Base-by-base conservation (phyloP, 1,140 invertebrate genomes). In the Calosoma granatense region DNA sequence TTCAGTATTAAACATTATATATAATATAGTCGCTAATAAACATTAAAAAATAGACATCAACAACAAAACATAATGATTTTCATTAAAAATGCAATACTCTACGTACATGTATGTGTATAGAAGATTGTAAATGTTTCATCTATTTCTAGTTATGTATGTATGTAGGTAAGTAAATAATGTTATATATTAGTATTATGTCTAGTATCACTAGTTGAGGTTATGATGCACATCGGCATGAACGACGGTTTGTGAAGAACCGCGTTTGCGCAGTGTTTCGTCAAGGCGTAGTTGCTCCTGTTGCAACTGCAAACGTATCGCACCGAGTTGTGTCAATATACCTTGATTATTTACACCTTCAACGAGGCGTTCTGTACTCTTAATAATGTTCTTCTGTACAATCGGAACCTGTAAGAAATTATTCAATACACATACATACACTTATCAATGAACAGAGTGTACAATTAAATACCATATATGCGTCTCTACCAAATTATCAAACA, bases 231-330 rank as follows among this genome's bases (percentile, higher is more conserved):
- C 41, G 17, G 15, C 41, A 11, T 17, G 41, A 11, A 47, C 17
- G 4, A 47, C 41, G 4, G 6, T 47, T 47, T 22, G 19, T 30
- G 56, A 22, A 21, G 66, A 59, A 53, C 63, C 65, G 47, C 68
- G 64, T 61, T 65, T 66, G 41, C 62, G 61, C 55, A 71, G 59
- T 47, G 63, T 63, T 58, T 68, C 68, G 53, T 81, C 78, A 56
- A 81, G 67, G 59, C 75, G 74, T 53, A 79, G 60, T 62, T 81
- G 79, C 59, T 81, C 78, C 39, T 78, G 66, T 58, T 80, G 78
- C 56, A 81, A 60, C 56, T 79, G 78, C 56, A 76, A 65, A 47
- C 79, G 59, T 54, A 81, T 81, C n/a, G 78, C 77, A 2, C 78
- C 79, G 14, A 81, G 61, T 63, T 81, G 78, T 3, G 78, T 79